These are phyloP conservation scores for Cydia splendana DNA, from an alignment of 1,140 invertebrate species.

Conservation along the genomic window DNA sequence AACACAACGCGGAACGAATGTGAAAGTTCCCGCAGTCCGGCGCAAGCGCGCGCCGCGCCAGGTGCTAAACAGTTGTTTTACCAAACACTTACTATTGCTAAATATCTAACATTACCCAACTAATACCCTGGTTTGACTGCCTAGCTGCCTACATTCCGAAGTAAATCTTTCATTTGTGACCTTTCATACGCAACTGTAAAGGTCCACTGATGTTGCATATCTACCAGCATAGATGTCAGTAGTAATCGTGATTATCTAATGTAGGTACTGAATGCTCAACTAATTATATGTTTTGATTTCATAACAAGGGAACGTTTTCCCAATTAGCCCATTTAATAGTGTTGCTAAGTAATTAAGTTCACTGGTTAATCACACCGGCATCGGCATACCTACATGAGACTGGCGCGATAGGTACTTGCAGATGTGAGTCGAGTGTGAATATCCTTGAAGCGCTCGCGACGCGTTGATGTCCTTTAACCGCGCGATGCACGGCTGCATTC, in stretches of 20 bases:
- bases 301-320: slow-evolving; percentile 47
- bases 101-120: slow-evolving; percentile 35
- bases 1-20: slow-evolving; percentile 70
- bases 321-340: slow-evolving; percentile 19
- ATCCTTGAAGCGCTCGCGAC: slow-evolving; percentile 68
- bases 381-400: slow-evolving; percentile 40
- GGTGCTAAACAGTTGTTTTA: slow-evolving; percentile 64
- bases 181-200: slow-evolving; percentile 14
- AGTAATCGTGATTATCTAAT: slow-evolving; percentile 36
- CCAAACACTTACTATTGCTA: slow-evolving; percentile 42
- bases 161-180: slow-evolving; percentile 15
- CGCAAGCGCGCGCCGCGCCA: slow-evolving; percentile 54
- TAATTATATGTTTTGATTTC: slow-evolving; percentile 50
- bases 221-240: not conserved
- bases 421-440: slow-evolving; percentile 47
- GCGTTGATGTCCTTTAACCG: slow-evolving; percentile 66
- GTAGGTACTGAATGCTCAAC: slow-evolving; percentile 35
- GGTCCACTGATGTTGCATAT: slow-evolving; percentile 33
- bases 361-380: slow-evolving; percentile 49
- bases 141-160: slow-evolving; percentile 5
- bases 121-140: slow-evolving; percentile 12
- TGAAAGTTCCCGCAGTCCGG: slow-evolving; percentile 72
- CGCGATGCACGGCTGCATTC: slow-evolving; percentile 63
- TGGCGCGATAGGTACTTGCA: slow-evolving; percentile 54
- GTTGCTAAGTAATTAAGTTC: slow-evolving; percentile 34